Evolutionary conservation across 2,113 vertebrate genomes (phyloP).

Genomic region (Corythaixoides concolor): DNA sequence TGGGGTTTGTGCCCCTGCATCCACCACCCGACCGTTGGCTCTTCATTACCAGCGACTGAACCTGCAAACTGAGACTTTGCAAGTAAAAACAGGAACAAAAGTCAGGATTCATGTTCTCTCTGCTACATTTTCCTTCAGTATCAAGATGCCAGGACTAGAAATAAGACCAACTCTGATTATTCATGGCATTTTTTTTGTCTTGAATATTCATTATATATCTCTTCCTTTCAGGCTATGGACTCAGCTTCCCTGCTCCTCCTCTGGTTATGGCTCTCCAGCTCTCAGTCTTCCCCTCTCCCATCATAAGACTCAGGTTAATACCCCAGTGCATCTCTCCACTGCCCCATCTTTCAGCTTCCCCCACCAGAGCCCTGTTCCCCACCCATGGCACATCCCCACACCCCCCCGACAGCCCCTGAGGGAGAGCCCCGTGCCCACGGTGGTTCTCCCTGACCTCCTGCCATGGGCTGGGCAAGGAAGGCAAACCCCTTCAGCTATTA

Average conservation of each 20-base stretch:
- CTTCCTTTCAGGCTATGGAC: background rate
- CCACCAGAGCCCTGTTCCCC: background rate
- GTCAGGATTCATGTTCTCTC: background rate
- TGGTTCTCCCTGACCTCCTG: no score
- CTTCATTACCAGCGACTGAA: background rate
- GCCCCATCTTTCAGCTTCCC: background rate
- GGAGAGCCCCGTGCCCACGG: rapidly evolving
- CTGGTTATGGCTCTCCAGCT: background rate
- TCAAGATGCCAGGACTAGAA: background rate
- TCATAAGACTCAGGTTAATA: background rate
- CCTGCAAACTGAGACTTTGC: background rate
- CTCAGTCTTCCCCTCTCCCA: background rate
- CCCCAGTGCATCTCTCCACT: rapidly evolving
- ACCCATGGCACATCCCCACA: rapidly evolving
- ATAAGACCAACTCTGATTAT: background rate
- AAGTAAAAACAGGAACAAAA: background rate
- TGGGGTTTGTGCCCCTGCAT: background rate
- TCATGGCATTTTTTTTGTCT: background rate
- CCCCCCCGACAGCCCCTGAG: rapidly evolving
- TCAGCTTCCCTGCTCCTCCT: background rate
- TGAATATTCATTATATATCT: background rate
- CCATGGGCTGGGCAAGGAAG: rapidly evolving
- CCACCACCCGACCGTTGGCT: background rate
- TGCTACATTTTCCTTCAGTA: background rate
- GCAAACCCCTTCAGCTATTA: background rate